These are phyloP conservation scores for Drosophila kanapiae DNA, from an alignment of 1,140 invertebrate species.

Conservation along the genomic window DNA sequence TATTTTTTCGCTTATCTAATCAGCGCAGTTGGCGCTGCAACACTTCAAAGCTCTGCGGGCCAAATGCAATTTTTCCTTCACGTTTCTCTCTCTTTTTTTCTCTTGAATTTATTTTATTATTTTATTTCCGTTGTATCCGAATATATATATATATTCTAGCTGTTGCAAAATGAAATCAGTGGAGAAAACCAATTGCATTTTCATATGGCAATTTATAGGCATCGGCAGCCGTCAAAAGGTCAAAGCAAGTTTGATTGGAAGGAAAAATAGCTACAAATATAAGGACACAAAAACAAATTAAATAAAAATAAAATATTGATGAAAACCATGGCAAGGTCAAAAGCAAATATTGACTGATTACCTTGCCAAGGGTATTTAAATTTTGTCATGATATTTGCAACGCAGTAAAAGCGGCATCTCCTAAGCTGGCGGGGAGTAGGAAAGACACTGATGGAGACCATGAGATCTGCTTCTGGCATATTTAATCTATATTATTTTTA, in stretches of 20 bases:
- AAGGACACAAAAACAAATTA: too few relatives aligned
- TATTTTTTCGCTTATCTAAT: conserved; percentile 72
- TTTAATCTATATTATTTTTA: too few relatives aligned
- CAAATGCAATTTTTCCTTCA: conserved; percentile 44
- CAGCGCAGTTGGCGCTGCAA: conserved; percentile 65
- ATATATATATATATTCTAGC: neutral
- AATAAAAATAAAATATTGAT: neutral
- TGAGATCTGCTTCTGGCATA: too few relatives aligned
- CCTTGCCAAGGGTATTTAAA: too few relatives aligned
- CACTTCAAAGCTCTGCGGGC: conserved; percentile 65
- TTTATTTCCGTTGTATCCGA: conserved; percentile 5
- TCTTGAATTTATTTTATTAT: conserved; percentile 21
- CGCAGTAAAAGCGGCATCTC: too few relatives aligned
- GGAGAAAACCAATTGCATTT: conserved; percentile 66
- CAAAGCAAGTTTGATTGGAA: conserved; percentile 25
- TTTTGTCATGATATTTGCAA: too few relatives aligned
- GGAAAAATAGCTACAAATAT: neutral
- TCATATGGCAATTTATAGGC: conserved; percentile 67
- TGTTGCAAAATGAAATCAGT: conserved; percentile 58
- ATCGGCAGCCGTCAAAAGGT: conserved; percentile 33
- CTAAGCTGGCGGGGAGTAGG: too few relatives aligned
- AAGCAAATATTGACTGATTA: too few relatives aligned
- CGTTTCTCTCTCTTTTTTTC: neutral
- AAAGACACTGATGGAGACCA: too few relatives aligned
- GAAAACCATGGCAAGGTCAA: neutral